Percentiles rank a stretch among this genome's conserved stretches.
phyloP scores from a whole-genome alignment of 2,888 invertebrate species.

The Orthonevra nobilis region DNA sequence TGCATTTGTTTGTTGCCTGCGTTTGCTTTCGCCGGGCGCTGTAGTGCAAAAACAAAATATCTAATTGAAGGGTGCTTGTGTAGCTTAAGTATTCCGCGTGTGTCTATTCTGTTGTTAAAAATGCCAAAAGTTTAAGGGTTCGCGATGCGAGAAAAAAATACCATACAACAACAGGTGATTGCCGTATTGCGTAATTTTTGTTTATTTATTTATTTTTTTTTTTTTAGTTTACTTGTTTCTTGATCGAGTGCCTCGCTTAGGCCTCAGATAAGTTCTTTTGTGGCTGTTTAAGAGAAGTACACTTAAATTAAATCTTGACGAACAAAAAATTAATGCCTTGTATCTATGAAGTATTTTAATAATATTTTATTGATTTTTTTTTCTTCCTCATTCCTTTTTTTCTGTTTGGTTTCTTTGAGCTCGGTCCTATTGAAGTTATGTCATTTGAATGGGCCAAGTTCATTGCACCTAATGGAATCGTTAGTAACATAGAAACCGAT shows the following conservation, averaged over 20 bases:
- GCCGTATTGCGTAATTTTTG: slow-evolving; percentile 18
- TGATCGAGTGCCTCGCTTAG: background rate
- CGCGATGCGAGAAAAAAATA: no score
- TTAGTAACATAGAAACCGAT: slow-evolving; percentile 16
- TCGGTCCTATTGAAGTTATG: slow-evolving; percentile 33
- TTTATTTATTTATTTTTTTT: slow-evolving; percentile 11
- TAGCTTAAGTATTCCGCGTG: slow-evolving; percentile 7
- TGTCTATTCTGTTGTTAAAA: slow-evolving; percentile 29
- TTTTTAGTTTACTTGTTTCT: background rate
- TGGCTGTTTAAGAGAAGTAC: slow-evolving; percentile 27
- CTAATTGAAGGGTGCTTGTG: slow-evolving; percentile 11
- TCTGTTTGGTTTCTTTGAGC: slow-evolving; percentile 1
- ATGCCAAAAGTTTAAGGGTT: no score
- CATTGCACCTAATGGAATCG: slow-evolving; percentile 55
- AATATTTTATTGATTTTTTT: slow-evolving; percentile 7
- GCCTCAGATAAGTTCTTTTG: slow-evolving; percentile 2
- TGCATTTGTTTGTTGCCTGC: slow-evolving; percentile 42
- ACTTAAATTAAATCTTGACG: slow-evolving; percentile 27
- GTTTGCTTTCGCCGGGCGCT: slow-evolving; percentile 3
- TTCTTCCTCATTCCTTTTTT: background rate
- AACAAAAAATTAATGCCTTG: no score
- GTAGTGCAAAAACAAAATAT: background rate
- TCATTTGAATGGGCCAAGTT: slow-evolving; percentile 54
- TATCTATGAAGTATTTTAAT: background rate
- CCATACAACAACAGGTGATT: background rate